A percentile compares a stretch with the other conserved stretches of the same genome.
Evolutionary conservation across 1,140 invertebrate genomes (phyloP).

Genomic region (Scaptomyza pallida): DNA sequence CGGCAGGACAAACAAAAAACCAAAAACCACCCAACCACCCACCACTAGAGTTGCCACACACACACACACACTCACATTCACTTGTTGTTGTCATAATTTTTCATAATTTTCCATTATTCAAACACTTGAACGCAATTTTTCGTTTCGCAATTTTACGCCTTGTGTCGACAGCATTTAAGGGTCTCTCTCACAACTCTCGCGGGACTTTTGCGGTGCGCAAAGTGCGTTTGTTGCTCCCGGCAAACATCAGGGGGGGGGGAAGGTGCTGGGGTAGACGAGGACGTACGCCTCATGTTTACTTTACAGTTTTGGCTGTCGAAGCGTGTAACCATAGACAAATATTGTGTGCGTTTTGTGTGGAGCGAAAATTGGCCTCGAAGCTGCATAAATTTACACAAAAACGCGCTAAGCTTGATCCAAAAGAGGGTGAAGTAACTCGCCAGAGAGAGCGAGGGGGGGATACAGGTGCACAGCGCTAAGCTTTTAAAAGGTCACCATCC

Average conservation of each 20-base stretch:
- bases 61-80: slow-evolving; percentile 40
- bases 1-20: slow-evolving; percentile 20
- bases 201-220: slow-evolving; percentile 63
- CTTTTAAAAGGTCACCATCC: slow-evolving; percentile 67
- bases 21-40: slow-evolving; percentile 23
- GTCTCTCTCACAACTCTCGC: slow-evolving; percentile 53
- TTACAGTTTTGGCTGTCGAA: slow-evolving; percentile 83
- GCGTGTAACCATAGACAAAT: slow-evolving; percentile 80
- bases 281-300: slow-evolving; percentile 67
- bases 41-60: slow-evolving; percentile 49
- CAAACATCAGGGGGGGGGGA: background rate
- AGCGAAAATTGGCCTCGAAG: slow-evolving; percentile 70
- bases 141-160: slow-evolving; percentile 44
- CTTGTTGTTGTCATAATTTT: slow-evolving; percentile 73
- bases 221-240: slow-evolving; percentile 67
- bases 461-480: slow-evolving; percentile 67
- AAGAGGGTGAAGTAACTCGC: slow-evolving; percentile 3
- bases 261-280: background rate
- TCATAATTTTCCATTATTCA: slow-evolving; percentile 82
- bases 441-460: background rate
- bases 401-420: slow-evolving; percentile 44
- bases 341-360: slow-evolving; percentile 32
- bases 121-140: slow-evolving; percentile 68
- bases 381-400: slow-evolving; percentile 81
- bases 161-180: slow-evolving; percentile 43